These are phyloP conservation scores for Indicator indicator DNA, from an alignment of 2,113 vertebrate genomes.

Conservation along the genomic window DNA sequence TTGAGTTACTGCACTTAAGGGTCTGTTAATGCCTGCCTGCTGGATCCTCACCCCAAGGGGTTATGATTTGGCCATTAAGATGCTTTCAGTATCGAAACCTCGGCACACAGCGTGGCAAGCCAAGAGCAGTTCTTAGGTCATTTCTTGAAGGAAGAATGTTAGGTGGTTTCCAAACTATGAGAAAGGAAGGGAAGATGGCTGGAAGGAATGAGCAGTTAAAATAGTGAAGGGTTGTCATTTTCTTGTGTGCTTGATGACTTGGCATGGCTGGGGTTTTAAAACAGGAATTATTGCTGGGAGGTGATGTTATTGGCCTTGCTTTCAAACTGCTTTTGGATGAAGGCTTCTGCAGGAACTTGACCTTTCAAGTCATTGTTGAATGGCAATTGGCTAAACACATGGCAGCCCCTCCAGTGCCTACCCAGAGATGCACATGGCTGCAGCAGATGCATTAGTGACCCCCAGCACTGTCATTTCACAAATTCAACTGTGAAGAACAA, in stretches of 20 bases:
- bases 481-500: neutral
- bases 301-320: neutral
- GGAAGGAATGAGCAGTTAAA: constrained; percentile 65
- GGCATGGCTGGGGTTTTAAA: constrained; percentile 22
- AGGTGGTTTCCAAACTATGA: constrained; percentile 66
- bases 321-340: neutral
- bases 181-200: constrained; percentile 66
- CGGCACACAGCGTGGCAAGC: constrained; percentile 27
- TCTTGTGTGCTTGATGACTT: constrained; percentile 1
- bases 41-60: constrained; percentile 50
- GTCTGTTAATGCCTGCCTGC: constrained; percentile 56
- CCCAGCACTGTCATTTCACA: neutral
- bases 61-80: constrained; percentile 66
- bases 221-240: constrained; percentile 51
- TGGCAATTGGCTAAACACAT: neutral
- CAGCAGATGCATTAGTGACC: neutral
- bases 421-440: neutral
- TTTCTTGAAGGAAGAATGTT: constrained; percentile 50
- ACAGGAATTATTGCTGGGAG: constrained; percentile 5
- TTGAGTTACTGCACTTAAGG: constrained; percentile 51
- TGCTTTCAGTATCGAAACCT: constrained; percentile 51
- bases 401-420: neutral
- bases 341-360: neutral
- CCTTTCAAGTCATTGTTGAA: neutral
- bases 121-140: constrained; percentile 48